Base-by-base conservation (phyloP, 2,113 vertebrate genomes). In the Leucopsar rothschildi region DNA sequence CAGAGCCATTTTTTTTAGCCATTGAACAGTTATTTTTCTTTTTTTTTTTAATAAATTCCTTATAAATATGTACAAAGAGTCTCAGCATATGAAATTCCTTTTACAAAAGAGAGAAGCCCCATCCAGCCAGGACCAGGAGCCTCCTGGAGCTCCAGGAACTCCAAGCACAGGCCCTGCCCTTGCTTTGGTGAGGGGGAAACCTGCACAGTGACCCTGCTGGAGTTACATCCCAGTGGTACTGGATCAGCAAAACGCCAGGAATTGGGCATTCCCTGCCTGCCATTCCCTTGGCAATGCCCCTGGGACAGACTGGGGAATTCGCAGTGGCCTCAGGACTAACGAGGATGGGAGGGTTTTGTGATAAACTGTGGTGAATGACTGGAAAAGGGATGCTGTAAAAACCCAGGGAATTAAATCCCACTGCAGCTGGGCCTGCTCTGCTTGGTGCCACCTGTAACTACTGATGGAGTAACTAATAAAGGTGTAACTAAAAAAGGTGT, bases 41-140 rank as follows among this genome's bases (percentile, higher is more conserved):
- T 81, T 71, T 35, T 35, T 60, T 97, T 97, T 98, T 98, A 98
- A 97, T 98, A 98, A 98, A 98, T 97, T 96, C 97, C 94, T 97
- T 98, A 98, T 97, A 98, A 98, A 98, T 98, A 98, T 98, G 98
- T 98, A 98, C 98, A 98, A 98, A 98, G 98, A 91, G 88, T 97
- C 94, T 98, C 96, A 98, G 96, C 96, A 95, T 98, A 98, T 81
- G 98, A 98, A 98, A 98, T 97, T 96, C 96, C 94, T 97, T 97
- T 98, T 98, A 98, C 97, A 98, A 98, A 98, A 98, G 94, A 97
- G 95, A 95, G 95, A 95, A 95, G 86, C 95, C 96, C 92, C 94
- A 53, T 95, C 91, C 76, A 94, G 53, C 75, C 85, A 33, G 39
- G 90, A 79, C 11, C 49, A 7, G 81, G 91, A 94, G 80, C 80